Evolutionary conservation across 2,888 invertebrate species (phyloP).

Genomic region (Eretmocerus hayati): DNA sequence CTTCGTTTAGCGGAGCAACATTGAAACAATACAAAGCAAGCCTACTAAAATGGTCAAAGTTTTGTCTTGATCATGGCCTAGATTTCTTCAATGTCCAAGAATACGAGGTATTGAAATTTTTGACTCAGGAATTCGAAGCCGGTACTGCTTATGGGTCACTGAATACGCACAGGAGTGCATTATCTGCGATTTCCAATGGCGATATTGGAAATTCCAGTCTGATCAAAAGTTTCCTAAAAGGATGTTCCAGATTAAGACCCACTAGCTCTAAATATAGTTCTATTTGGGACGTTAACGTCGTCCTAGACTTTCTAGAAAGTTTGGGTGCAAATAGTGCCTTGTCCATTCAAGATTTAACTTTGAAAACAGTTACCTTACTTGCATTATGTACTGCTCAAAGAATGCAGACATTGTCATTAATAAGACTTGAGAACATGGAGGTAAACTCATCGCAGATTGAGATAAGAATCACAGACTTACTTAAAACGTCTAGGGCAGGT

Average conservation of each 20-base stretch:
- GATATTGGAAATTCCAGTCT: slow-evolving; percentile 1
- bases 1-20: neutral
- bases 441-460: neutral
- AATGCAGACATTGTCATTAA: neutral
- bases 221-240: slow-evolving; percentile 10
- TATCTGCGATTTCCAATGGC: slow-evolving; percentile 4
- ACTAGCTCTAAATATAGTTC: slow-evolving; percentile 22
- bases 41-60: neutral
- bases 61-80: neutral
- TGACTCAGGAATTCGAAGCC: neutral
- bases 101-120: neutral
- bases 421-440: neutral
- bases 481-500: neutral
- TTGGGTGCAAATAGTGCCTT: neutral
- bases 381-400: neutral
- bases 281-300: slow-evolving; percentile 25
- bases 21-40: neutral
- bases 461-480: neutral
- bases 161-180: slow-evolving; percentile 7
- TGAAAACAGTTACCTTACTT: neutral
- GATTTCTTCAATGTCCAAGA: neutral
- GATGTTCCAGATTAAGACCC: slow-evolving; percentile 20
- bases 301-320: neutral
- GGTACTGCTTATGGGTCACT: slow-evolving; percentile 5
- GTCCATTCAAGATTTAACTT: neutral